A percentile compares a stretch with the other conserved stretches of the same genome.
Evolutionary conservation across 2,888 invertebrate genomes (phyloP).

Genomic region (Ochlodes sylvanus): DNA sequence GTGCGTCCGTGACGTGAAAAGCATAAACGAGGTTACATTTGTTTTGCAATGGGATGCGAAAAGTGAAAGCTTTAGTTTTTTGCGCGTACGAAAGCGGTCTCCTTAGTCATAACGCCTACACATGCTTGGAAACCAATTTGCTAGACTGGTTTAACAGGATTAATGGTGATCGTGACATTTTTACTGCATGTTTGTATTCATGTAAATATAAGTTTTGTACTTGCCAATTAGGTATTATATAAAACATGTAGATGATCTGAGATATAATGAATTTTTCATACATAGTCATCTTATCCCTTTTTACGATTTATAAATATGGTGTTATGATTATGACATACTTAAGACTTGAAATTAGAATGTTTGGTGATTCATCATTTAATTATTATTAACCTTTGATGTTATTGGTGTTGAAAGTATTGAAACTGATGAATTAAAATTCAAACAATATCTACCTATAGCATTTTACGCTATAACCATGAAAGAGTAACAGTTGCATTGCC

Average conservation of each 20-base stretch:
- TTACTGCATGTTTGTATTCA: slow-evolving; percentile 3
- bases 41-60: slow-evolving; percentile 74
- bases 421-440: background rate
- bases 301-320: background rate
- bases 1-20: slow-evolving; percentile 50
- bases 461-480: background rate
- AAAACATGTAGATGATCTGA: background rate
- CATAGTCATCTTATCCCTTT: background rate
- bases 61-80: slow-evolving; percentile 73
- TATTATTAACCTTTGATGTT: no score
- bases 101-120: slow-evolving; percentile 50
- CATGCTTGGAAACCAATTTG: slow-evolving; percentile 29
- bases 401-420: background rate
- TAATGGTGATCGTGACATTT: slow-evolving; percentile 19
- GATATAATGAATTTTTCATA: background rate
- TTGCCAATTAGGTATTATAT: background rate
- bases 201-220: slow-evolving; percentile 2
- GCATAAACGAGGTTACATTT: slow-evolving; percentile 66
- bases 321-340: background rate
- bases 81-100: slow-evolving; percentile 68
- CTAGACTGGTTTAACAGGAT: slow-evolving; percentile 24
- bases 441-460: background rate
- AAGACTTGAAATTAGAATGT: background rate
- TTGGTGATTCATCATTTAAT: background rate
- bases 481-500: no score